Evolutionary conservation across 2,888 invertebrate species (phyloP), one percentile per base, ranked within the genome.

Genomic region (Phaedon cochleariae): DNA sequence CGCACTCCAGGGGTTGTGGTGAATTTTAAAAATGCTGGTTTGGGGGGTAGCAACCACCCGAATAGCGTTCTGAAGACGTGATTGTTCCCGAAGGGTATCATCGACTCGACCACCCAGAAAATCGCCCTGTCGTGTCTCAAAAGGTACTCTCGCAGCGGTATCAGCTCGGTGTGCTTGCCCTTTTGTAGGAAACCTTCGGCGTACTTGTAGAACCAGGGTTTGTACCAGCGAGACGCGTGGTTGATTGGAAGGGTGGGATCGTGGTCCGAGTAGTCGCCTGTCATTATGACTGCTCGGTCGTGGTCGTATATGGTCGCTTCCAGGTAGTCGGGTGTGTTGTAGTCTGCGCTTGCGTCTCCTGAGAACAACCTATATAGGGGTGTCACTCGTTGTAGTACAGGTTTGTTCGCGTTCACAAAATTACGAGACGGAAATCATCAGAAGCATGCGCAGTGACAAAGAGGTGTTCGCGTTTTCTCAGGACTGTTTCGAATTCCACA

Each of bases 171-270:
- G 7, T 84, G 82, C 73, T 86, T 85, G 2, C 87, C 87, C 63
- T 84, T 86, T 26, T 73, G 77, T 4, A 90, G 77, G 73, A 89
- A 89, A 0, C 82, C 81, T 74, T 90, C 88, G 0, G 87, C 88
- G 71, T 91, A 88, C 72, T 90, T 90, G 73, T 90, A 90, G 78
- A 90, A 91, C 90, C 90, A 91, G 0, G 90, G 90, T 73, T 91
- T 91, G 79, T 89, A 89, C 90, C 90, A 91, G 21, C 81, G 83
- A 0, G 88, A 86, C 55, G 89, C 85, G 64, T 85, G 79, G 69
- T 91, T 91, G 0, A 88, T 81, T 0, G 83, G 74, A n/a, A 87
- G 73, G 0, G 79, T 82, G 0, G 84, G 79, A 59, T 89, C 87
- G 51, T 86, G 86, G 73, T 90, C 88, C 0, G 88, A 85, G 74